phyloP scores from a whole-genome alignment of 2,113 vertebrate species.

The Microtus oregoni region DNA sequence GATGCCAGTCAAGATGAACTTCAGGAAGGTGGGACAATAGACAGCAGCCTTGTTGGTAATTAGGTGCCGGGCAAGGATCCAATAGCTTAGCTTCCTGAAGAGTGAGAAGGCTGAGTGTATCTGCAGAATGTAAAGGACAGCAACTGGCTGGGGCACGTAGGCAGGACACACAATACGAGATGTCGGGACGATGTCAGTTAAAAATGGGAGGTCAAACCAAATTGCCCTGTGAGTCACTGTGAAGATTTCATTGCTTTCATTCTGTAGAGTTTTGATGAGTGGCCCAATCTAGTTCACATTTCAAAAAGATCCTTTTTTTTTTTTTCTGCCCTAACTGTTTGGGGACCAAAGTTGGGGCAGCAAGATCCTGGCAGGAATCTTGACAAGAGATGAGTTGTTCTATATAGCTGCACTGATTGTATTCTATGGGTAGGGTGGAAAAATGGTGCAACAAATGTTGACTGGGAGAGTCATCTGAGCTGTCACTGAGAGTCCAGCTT shows the following conservation, averaged over 20 bases:
- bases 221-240: fast-evolving
- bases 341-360: fast-evolving
- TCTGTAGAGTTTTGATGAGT: neutral
- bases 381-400: neutral
- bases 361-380: neutral
- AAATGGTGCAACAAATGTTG: neutral
- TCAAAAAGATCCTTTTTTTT: neutral
- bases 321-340: neutral
- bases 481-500: fast-evolving
- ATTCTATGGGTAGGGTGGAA: neutral
- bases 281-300: neutral
- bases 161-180: neutral
- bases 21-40: neutral
- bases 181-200: neutral
- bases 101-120: fast-evolving
- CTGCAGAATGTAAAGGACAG: neutral
- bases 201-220: neutral
- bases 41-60: neutral
- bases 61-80: neutral
- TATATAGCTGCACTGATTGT: neutral
- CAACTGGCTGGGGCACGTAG: fast-evolving
- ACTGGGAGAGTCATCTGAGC: neutral
- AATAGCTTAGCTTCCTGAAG: neutral
- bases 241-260: neutral
- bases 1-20: neutral